Evolutionary conservation across 2,113 vertebrate genomes (phyloP).

Genomic region (Grammomys dolichurus): DNA sequence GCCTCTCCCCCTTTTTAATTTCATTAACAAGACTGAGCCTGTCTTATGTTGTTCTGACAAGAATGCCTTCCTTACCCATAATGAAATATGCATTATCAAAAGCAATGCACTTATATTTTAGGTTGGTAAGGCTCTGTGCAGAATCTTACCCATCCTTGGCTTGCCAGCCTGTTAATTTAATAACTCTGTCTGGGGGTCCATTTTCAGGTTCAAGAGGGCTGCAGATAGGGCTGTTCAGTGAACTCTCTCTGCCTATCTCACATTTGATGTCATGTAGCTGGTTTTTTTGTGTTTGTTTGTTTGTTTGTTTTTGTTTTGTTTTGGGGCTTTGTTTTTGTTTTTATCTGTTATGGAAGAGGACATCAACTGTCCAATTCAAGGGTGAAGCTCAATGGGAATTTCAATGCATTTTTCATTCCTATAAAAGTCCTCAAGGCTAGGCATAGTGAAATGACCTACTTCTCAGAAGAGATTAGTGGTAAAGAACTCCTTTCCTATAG

Average conservation of each 20-base stretch:
- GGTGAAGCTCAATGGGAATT: background rate
- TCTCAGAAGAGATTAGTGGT: background rate
- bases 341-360: background rate
- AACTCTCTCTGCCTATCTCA: background rate
- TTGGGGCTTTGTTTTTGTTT: background rate
- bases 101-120: too few relatives aligned
- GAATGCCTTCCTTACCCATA: too few relatives aligned
- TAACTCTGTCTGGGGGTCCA: too few relatives aligned
- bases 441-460: background rate
- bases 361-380: background rate
- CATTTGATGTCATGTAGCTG: background rate
- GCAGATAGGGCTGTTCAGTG: fast-evolving
- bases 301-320: background rate
- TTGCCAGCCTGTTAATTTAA: too few relatives aligned
- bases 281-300: background rate
- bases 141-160: too few relatives aligned
- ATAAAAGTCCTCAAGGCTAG: background rate
- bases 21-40: too few relatives aligned
- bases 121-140: too few relatives aligned
- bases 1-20: too few relatives aligned
- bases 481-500: background rate
- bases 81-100: too few relatives aligned
- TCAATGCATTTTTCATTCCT: background rate
- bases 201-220: background rate
- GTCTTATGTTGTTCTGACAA: too few relatives aligned